Base-by-base conservation (phyloP, 2,797 vertebrate species). In the Lithobates sylvaticus region DNA sequence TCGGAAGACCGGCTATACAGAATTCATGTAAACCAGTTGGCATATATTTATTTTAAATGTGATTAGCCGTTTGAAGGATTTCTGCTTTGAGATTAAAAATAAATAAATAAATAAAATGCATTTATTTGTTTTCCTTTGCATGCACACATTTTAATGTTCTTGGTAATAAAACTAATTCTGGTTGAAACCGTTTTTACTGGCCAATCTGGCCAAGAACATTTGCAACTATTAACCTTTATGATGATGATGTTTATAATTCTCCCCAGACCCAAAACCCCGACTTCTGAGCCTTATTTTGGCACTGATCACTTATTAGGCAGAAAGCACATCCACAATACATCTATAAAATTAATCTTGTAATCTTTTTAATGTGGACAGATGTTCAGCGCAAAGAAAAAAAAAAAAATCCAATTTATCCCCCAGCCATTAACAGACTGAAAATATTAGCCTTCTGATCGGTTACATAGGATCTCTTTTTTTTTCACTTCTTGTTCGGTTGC, bases 351-450 rank as follows among this genome's bases (percentile, higher is more conserved):
- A 69, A 15, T 32, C 71, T 16, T 69, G 42, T 75, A 81, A 80
- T 69, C 72, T 79, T 42, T 26, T 58, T 26, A 76, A 86, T 81
- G 84, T 54, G 70, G 84, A 86, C 78, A 86, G 84, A 86, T 86
- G 84, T 86, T 86, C 78, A 29, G 23, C 21, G 39, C 36, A 36
- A 10, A 54, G 32, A 34, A 65, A 74, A 70, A 69, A n/a, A n/a
- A n/a, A 71, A 84, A 71, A 69, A 64, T 65, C 32, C 44, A 68
- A 76, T 84, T 84, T 76, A 54, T 84, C 44, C 12, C 4, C 12
- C 13, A 77, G 82, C 65, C 65, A 32, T 84, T 84, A 83, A 47
- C 39, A 65, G 81, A 15, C 39, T 44, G 36, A 75, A 76, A 74
- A 83, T 82, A 73, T 74, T 74, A 83, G 54, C 26, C 81, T 64